Percentiles rank a stretch among this genome's conserved stretches.
Conservation (phyloP, 2,888 invertebrate species). For the Andrena minutula region DNA sequence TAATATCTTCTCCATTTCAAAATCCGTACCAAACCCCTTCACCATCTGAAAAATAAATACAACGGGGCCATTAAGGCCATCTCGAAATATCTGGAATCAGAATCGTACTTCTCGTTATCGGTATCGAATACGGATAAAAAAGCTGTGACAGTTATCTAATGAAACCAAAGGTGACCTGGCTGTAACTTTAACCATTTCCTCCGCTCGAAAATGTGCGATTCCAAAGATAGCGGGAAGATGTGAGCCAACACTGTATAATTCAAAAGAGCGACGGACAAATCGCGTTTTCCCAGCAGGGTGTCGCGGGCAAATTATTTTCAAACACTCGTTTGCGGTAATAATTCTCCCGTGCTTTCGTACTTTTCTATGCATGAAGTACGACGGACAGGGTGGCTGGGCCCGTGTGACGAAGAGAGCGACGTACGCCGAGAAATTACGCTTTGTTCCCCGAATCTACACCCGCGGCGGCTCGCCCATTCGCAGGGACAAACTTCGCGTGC, state of each 20-base stretch:
- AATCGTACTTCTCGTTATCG: no score
- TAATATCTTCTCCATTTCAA: no score
- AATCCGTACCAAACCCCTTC: no score
- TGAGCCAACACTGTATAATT: not conserved
- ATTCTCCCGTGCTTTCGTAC: not conserved
- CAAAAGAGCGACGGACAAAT: not conserved
- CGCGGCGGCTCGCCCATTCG: constrained; percentile 29
- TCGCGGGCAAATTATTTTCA: constrained; percentile 1
- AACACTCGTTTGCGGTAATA: not conserved
- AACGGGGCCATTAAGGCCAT: no score
- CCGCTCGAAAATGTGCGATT: not conserved
- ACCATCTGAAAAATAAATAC: no score
- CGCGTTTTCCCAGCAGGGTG: not conserved
- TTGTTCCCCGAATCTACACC: constrained; percentile 12
- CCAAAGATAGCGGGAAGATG: no score
- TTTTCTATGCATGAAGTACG: not conserved
- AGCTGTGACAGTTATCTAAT: no score
- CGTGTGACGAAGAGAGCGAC: not conserved
- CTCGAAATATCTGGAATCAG: no score
- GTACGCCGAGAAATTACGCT: constrained; percentile 18
- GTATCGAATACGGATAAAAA: no score
- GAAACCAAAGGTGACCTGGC: not conserved
- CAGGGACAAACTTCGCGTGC: constrained; percentile 39
- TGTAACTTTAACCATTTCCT: not conserved
- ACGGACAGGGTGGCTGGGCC: constrained; percentile 6